Evolutionary conservation across 1,140 invertebrate species (phyloP), one percentile per base, ranked within the genome.

Genomic region (Drosophila sechellia): DNA sequence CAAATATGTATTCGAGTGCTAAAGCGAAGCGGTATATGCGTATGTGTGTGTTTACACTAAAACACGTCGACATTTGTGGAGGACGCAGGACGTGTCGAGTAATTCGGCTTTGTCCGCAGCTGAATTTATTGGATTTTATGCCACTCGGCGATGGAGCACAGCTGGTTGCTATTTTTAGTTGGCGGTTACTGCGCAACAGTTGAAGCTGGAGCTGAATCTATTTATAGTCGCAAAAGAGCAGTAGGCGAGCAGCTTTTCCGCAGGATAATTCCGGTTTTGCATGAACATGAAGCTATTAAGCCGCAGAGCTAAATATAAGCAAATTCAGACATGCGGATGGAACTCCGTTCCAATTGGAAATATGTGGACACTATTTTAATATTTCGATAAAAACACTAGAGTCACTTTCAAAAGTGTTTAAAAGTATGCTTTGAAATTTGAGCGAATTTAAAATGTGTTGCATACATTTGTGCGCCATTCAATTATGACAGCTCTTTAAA

Each of bases 111-210:
- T 66, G 76, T 56, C 73, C 69, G 63, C 22, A 49, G 59, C 37
- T 57, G 66, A 63, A 87, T 87, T 87, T 83, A 79, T 79, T 87
- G 83, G 83, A 78, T 87, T 86, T 86, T 60, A 58, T 76, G 76
- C 64, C 43, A 27, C 37, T 43, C 43, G 45, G 65, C 48, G 48
- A 49, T 56, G 45, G 27, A 42, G 45, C 52, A 56, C 60, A 59
- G 65, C 80, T 65, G 42, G 20, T 35, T 53, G 59, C 84, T 87
- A 87, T 87, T 87, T 87, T 89, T 87, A 89, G 79, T 65, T 57
- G 27, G 37, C 22, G 39, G 11, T 48, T 39, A 55, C 59, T 49
- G 53, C 64, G 71, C 71, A 79, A 80, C 81, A 86, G 74, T 81
- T 86, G 25, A n/a, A 40, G 43, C 54, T 20, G 68, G 13, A 40